These are phyloP conservation scores for Plutella xylostella DNA, from an alignment of 2,888 invertebrate species.

Conservation along the genomic window DNA sequence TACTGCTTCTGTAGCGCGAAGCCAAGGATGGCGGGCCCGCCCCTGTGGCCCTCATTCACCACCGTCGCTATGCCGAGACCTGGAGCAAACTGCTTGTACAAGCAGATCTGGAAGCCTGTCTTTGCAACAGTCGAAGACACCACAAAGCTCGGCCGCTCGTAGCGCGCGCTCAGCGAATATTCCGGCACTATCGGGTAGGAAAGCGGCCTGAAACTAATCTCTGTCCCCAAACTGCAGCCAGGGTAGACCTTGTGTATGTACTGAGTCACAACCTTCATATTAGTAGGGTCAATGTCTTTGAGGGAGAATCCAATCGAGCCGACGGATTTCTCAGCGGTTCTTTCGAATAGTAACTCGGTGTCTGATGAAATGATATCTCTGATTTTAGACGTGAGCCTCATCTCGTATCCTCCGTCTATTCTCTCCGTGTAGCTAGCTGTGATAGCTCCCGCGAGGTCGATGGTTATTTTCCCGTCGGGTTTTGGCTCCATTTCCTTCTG, in stretches of 20 bases:
- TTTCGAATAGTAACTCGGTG: constrained; percentile 48
- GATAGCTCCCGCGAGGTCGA: constrained; percentile 50
- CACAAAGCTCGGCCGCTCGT: constrained; percentile 34
- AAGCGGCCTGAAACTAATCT: constrained; percentile 41
- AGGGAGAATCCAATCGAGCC: constrained; percentile 39
- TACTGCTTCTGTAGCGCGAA: constrained; percentile 49
- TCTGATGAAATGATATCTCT: constrained; percentile 53
- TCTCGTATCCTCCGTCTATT: constrained; percentile 37
- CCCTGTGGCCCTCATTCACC: constrained; percentile 36
- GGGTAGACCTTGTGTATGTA: constrained; percentile 47
- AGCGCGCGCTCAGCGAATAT: constrained; percentile 47
- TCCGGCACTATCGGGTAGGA: constrained; percentile 34
- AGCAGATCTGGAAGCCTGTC: constrained; percentile 46
- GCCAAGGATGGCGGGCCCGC: constrained; percentile 35
- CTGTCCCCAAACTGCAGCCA: constrained; percentile 43
- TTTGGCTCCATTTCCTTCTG: constrained; percentile 47
- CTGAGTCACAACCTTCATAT: constrained; percentile 42
- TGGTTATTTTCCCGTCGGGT: constrained; percentile 37
- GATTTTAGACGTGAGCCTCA: constrained; percentile 50
- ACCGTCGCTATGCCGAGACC: constrained; percentile 48
- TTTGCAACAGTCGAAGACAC: constrained; percentile 46
- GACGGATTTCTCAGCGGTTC: constrained; percentile 34
- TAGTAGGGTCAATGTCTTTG: constrained; percentile 50
- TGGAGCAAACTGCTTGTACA: constrained; percentile 45
- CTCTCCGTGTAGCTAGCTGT: constrained; percentile 48